Evolutionary conservation across 2,888 invertebrate species (phyloP), one percentile per base, ranked within the genome.

Genomic region (Saturnia japonica): DNA sequence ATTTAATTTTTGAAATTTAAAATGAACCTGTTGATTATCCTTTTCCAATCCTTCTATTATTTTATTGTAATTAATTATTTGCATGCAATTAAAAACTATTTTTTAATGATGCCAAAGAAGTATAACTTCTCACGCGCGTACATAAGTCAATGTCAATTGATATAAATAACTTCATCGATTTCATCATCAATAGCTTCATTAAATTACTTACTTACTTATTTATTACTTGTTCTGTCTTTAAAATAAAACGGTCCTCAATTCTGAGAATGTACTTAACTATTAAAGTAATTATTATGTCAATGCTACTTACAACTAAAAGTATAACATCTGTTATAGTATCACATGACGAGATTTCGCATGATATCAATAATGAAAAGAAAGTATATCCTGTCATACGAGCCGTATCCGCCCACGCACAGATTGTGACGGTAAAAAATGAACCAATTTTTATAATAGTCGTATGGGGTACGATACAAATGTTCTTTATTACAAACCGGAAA

Each of bases 321-420:
- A 68, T 43, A 76, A 87, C 92, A 93, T 90, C 91, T 93, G 93
- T 85, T 86, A 76, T 73, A 73, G 79, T 85, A 88, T 90, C 87
- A 87, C 88, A 86, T 88, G 88, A 87, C 82, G 80, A 82, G 76
- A 88, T 90, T 90, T 90, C 85, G 89, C 89, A 85, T 90, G 89
- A 88, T 91, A 91, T 87, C 84, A 87, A 86, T 82, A 83, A 82
- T 82, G 79, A 80, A 81, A 86, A 82, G 86, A 88, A 85, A 91
- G 86, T 84, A 85, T 90, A 92, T 93, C 93, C 93, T 92, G 94
- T 92, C 92, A 94, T 91, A 89, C 77, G 93, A 94, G 80, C 86
- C 87, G 89, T 90, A 91, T 93, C 94, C 94, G 93, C 93, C 93
- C 89, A 80, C 90, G 84, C 87, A 85, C 87, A 86, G 90, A 88